Evolutionary conservation across 2,888 invertebrate genomes (phyloP), one percentile per base, ranked within the genome.

Genomic region (Diogma glabrata): DNA sequence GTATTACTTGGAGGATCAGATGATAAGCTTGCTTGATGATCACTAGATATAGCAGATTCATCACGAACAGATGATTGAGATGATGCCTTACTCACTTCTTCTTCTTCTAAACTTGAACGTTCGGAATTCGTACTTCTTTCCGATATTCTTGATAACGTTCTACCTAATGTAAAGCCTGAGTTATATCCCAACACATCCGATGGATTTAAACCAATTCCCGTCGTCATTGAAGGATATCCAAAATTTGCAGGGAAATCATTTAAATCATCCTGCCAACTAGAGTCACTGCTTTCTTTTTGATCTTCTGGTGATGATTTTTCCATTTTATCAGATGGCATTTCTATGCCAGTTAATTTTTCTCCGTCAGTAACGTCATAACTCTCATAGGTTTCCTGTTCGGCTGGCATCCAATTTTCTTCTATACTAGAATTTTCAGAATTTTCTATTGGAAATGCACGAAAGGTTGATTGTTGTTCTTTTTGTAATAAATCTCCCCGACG

Each of bases 81-180:
- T 55, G 87, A 87, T 4, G 84, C 87, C 67, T 88, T 89, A 24
- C 88, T 88, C 0, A 87, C 85, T 70, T 89, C 88, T 64, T 88
- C 88, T 60, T 88, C 82, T 59, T 84, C 78, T 54, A 87, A 82
- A 62, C 88, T 88, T 3, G 87, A 86, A 66, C 89, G 89, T 64
- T 89, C 89, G 0, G 89, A 89, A 10, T 88, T 87, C 9, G 90
- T 90, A 57, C 89, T 90, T 40, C 89, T 76, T 69, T 91, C 91
- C 0, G 89, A 90, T 63, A 91, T 91, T 55, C 90, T 75, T 1
- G 89, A 89, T 23, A 90, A 72, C 0, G 90, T 90, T 40, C 90
- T 76, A 0, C 82, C 81, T 19, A 84, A 63, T 0, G 82, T 81
- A 67, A 86, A 88, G 43, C 82, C 82, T 53, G 82, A 77, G 7